Base-by-base conservation (phyloP, 2,888 invertebrate species). In the Caenorhabditis doughertyi region DNA sequence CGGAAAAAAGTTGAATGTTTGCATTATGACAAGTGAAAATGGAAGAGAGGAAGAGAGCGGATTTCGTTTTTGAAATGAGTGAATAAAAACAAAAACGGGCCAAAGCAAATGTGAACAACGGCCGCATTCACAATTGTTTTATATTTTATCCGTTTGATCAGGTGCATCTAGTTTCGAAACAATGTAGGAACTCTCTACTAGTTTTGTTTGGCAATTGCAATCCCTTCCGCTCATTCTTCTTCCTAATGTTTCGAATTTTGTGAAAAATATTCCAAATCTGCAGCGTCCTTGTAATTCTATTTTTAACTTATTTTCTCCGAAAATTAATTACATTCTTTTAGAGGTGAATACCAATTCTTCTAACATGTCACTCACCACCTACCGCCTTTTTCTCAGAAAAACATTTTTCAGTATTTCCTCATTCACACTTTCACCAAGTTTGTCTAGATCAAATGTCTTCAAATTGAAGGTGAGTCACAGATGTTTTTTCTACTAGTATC, bases 131-230 rank as follows among this genome's bases (percentile, higher is more conserved):
- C 67, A 56, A 71, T 79, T 79, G 79, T 79, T 79, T 72, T 72
- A 72, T 64, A 56, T 79, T 79, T 72, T 72, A 72, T 72, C 68
- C 79, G 79, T 79, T 79, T 79, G 79, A 67, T 27, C 79, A 79
- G 79, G 71, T 79, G 79, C 56, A 58, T 49, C 65, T 67, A 76
- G 74, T 76, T 76, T 76, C 58, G 74, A 64, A 74, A 56, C 60
- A 62, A 55, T 65, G 67, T 49, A 27, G 47, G 44, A 62, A 47
- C 47, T 62, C 39, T 39, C 39, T 39, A 39, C 39, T 39, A 32
- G 60, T 76, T 65, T 25, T 67, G 56, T 65, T 64, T 65, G 51
- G 25, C 74, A 64, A 23, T 56, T 51, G 18, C 56, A 44, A 49
- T 64, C 65, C 32, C 42, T 47, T 39, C 39, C 25, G 32, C 49